phyloP scores from a whole-genome alignment of 2,888 invertebrate species.

The Melipona bicolor region DNA sequence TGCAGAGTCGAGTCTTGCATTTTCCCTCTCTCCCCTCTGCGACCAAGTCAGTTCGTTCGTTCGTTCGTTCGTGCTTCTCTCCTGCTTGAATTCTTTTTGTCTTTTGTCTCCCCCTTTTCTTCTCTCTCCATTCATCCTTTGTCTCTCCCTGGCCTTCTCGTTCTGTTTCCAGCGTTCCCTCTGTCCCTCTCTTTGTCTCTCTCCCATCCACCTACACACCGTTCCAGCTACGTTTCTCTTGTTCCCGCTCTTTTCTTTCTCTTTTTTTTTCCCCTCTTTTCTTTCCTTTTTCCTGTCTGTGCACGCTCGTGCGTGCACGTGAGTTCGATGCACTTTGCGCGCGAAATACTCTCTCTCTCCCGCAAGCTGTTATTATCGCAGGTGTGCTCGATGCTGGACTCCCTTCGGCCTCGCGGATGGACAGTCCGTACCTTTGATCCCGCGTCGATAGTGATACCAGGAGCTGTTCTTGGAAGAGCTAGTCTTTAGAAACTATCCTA shows the following conservation, averaged over 20 bases:
- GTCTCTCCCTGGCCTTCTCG: slow-evolving; percentile 37
- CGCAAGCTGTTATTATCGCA: slow-evolving; percentile 59
- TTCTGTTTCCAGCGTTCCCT: slow-evolving; percentile 47
- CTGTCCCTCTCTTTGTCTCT: slow-evolving; percentile 6
- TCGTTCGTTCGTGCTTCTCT: slow-evolving; percentile 40
- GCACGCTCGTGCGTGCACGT: slow-evolving; percentile 42
- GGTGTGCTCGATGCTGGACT: slow-evolving; percentile 45
- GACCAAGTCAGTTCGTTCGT: slow-evolving; percentile 22
- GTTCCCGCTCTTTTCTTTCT: not conserved
- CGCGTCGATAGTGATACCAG: not conserved
- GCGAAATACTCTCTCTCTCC: slow-evolving; percentile 26
- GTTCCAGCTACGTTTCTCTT: slow-evolving; percentile 25
- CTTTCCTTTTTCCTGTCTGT: slow-evolving; percentile 26
- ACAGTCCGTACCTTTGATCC: not conserved
- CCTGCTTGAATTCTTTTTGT: slow-evolving; percentile 51
- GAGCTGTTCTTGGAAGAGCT: not conserved
- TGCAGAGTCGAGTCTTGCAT: slow-evolving; percentile 32
- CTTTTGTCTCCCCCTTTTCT: slow-evolving; percentile 57
- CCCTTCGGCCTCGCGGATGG: slow-evolving; percentile 4
- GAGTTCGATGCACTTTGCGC: slow-evolving; percentile 69
- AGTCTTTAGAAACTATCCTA: not conserved
- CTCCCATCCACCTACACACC: slow-evolving; percentile 10
- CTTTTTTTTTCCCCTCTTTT: not conserved
- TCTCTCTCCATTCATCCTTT: slow-evolving; percentile 45
- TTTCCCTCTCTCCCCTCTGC: slow-evolving; percentile 7